Base-by-base conservation (phyloP, 2,888 invertebrate genomes). In the Campoletis raptor region DNA sequence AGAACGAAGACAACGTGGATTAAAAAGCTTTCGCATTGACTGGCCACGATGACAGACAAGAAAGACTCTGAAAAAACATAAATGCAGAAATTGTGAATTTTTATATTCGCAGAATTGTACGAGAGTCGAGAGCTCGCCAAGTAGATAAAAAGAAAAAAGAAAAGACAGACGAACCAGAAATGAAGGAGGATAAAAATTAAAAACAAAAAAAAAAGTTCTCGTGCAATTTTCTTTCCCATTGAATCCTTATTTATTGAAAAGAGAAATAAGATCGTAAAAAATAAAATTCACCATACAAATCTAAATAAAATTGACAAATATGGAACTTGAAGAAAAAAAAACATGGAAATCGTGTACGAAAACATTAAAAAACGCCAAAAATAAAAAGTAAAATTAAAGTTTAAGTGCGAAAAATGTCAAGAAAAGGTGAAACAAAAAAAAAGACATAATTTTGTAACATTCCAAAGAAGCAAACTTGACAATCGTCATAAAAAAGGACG, bases 1-100 rank as follows among this genome's bases (percentile, higher is more conserved):
- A 45, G 74, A 21, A 57, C 45, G 82, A 70, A 24, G 66, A 48
- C 76, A 67, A 67, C 66, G 67, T 52, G 82, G 78, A 78, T 81
- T 78, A 83, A 74, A 86, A 78, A 86, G 86, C 78, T 86, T 78
- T 74, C 69, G 67, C 78, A 78, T 83, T 78, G 86, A 86, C 78
- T 83, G 83, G 45, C 78, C 36, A 18, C 69, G 80, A 76, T 42
- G 45, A 78, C 30, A 76, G 64, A 36, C 42, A 30, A 36, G 52
- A 48, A 37, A 81, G 73, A 24, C 15, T 3, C 21, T 24, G n/a
- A 36, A 52, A 30, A 52, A 66, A 64, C 5, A 64, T 45, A 45
- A 42, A 64, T 6, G 42, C 15, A 64, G 0, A 57, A 5, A 37
- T 8, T 9, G 54, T 36, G 54, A n/a, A 4, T 18, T 18, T 74